Evolutionary conservation across 30 jellyfish, hydroid and myxozoan species (phyloP).

Genomic region (Turritopsis dohrnii): DNA sequence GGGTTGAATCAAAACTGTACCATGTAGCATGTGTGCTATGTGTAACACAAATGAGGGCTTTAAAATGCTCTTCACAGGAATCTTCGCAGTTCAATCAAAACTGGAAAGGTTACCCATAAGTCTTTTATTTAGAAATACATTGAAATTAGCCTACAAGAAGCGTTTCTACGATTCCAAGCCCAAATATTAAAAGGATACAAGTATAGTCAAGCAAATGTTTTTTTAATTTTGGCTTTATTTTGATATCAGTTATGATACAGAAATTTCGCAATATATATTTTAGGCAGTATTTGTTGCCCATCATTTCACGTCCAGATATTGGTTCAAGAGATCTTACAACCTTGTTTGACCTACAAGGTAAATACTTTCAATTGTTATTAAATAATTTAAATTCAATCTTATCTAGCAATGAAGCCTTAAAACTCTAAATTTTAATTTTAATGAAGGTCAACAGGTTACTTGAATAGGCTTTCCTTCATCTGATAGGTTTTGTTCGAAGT

Average conservation of each 20-base stretch:
- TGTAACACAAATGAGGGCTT: no score
- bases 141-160: conserved; percentile 81
- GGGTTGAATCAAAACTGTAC: no score
- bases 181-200: conserved; percentile 83
- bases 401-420: no score
- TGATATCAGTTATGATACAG: not conserved
- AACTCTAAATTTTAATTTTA: not conserved
- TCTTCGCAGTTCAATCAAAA: not conserved
- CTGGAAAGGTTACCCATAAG: not conserved
- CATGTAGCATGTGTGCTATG: no score
- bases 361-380: not conserved
- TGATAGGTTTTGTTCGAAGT: conserved; percentile 74
- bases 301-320: conserved; percentile 72
- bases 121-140: conserved; percentile 47
- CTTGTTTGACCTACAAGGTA: conserved; percentile 88
- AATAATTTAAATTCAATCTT: not conserved
- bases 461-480: not conserved
- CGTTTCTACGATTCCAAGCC: conserved; percentile 91
- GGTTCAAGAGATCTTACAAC: conserved; percentile 88
- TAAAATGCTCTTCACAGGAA: no score
- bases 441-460: not conserved
- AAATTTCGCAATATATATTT: not conserved
- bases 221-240: not conserved
- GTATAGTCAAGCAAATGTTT: conserved; percentile 29
- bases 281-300: conserved; percentile 88